Evolutionary conservation across 2,888 invertebrate genomes (phyloP).

Genomic region (Melanostoma scalare): DNA sequence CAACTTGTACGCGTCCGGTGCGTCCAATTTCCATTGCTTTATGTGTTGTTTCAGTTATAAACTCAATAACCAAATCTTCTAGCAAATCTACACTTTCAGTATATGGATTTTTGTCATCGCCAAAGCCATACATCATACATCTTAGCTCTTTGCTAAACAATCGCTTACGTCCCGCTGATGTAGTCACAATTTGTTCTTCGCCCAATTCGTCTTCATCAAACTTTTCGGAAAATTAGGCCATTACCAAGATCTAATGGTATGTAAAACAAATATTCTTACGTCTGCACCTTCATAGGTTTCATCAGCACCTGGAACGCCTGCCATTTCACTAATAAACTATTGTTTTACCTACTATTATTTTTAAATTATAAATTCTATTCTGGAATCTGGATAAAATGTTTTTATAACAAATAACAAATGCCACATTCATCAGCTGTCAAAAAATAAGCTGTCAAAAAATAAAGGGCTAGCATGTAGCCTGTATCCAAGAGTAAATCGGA

Average conservation of each 20-base stretch:
- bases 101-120: constrained; percentile 99
- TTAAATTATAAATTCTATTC: too few relatives aligned
- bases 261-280: constrained; percentile 72
- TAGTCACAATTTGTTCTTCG: constrained; percentile 86
- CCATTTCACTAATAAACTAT: constrained; percentile 13
- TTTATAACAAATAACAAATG: too few relatives aligned
- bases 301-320: constrained; percentile 68
- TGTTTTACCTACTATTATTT: too few relatives aligned
- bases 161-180: constrained; percentile 89
- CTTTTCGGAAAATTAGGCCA: constrained; percentile 62
- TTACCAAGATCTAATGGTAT: neutral
- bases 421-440: too few relatives aligned
- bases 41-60: constrained; percentile 96
- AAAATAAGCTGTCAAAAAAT: too few relatives aligned
- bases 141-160: constrained; percentile 95
- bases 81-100: constrained; percentile 98
- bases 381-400: too few relatives aligned
- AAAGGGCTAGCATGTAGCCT: too few relatives aligned
- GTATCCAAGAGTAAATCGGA: too few relatives aligned
- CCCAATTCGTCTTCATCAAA: constrained; percentile 86
- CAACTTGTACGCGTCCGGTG: constrained; percentile 98
- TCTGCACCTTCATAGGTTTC: constrained; percentile 79
- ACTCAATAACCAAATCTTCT: constrained; percentile 98
- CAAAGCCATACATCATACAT: constrained; percentile 99
- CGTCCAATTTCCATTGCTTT: constrained; percentile 98